phyloP scores from a whole-genome alignment of 2,113 vertebrate genomes.

The Urocitellus parryii region DNA sequence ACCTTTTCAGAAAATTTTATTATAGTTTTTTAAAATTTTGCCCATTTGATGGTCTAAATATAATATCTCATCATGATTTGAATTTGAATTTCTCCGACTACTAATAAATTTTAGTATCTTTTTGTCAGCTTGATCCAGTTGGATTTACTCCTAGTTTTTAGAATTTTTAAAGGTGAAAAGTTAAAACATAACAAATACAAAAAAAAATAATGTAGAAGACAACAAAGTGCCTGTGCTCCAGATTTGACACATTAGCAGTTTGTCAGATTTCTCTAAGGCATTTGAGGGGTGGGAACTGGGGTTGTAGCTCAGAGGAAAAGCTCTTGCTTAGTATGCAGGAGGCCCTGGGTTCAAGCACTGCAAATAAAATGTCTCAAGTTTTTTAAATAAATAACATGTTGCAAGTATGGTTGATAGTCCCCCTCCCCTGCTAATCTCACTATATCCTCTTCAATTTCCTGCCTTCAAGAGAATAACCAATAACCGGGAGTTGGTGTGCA shows the following conservation, averaged over 20 bases:
- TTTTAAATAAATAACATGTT: neutral
- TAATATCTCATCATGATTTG: constrained; percentile 17
- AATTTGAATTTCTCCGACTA: neutral
- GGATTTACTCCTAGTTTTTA: neutral
- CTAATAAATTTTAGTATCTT: neutral
- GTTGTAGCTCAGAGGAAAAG: no score
- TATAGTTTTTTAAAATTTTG: neutral
- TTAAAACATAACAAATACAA: neutral
- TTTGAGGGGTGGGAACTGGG: no score
- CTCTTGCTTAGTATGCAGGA: no score
- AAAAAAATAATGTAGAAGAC: neutral
- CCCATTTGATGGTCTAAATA: neutral
- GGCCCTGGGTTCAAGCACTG: no score
- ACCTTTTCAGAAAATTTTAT: neutral
- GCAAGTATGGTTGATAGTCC: neutral
- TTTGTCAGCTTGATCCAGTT: neutral
- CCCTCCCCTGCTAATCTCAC: neutral
- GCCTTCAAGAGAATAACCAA: neutral
- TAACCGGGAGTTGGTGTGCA: neutral
- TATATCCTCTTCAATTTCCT: neutral
- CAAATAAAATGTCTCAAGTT: neutral
- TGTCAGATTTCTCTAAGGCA: neutral
- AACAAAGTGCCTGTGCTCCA: neutral
- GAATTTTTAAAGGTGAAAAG: constrained; percentile 13
- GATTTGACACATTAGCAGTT: neutral